Evolutionary conservation across 2,113 vertebrate species (phyloP), one percentile per base, ranked within the genome.

Genomic region (Cephalopterus ornatus): DNA sequence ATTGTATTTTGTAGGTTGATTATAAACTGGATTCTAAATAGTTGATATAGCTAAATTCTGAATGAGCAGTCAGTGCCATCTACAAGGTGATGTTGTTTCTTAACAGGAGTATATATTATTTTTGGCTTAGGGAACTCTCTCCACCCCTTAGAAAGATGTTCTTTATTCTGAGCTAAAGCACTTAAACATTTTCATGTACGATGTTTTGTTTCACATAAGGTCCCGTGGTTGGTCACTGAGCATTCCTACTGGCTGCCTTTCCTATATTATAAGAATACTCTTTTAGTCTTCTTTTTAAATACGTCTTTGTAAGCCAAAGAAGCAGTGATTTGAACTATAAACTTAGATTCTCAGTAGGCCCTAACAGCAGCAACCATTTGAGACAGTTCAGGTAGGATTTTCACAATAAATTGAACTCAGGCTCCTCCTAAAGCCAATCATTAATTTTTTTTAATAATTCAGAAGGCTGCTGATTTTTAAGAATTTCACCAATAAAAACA

Each of bases 71-170:
- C 35, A 59, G 13, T 66, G 27, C 32, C 32, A 88, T 87, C 86
- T 88, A 58, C 89, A 85, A 83, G 77, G 24, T 94, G 82, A 71
- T 94, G 89, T 83, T 93, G 35, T 73, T 96, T 75, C 92, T 68
- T 74, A 80, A 33, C 26, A 85, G 21, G 41, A 61, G 9, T 55
- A 23, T 5, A n/a, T 7, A 2, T 65, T 42, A 6, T 37, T 75
- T 88, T 66, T 89, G 74, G 67, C n/a, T 83, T 85, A 82, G 72
- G 86, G 49, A 79, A 62, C 46, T 80, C 26, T 28, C 26, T 52
- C 14, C 50, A 52, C 62, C 59, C 41, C 62, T 63, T 72, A 42
- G 90, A 93, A 94, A 88, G 66, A 52, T n/a, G 63, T 95, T 63
- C 72, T 88, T 87, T 78, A 55, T 91, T 91, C 79, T 82, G 88